Conservation (phyloP, 1,140 invertebrate species). For the Atta cephalotes region DNA sequence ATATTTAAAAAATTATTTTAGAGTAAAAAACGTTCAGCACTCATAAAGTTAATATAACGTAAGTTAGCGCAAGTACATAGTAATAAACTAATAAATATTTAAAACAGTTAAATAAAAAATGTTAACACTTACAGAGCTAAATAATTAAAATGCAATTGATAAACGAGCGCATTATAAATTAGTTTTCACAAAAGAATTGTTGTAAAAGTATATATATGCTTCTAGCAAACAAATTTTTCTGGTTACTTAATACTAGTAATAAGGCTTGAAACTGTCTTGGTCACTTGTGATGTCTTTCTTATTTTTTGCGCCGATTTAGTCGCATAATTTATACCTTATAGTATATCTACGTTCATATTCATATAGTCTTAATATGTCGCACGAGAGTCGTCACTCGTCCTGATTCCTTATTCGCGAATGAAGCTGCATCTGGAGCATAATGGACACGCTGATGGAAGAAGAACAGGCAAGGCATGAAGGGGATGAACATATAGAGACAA, state of each 20-base stretch:
- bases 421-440: conserved; percentile 45
- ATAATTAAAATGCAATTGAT: no score
- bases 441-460: conserved; percentile 42
- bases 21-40: no score
- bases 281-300: not conserved
- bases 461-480: conserved; percentile 28
- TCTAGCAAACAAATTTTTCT: no score
- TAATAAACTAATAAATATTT: no score
- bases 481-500: conserved; percentile 28
- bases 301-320: not conserved
- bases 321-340: not conserved
- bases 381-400: conserved; percentile 2
- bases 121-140: no score
- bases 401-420: not conserved
- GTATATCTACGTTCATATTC: not conserved
- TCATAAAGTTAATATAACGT: no score
- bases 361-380: not conserved
- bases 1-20: not conserved
- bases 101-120: no score
- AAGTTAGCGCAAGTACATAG: no score
- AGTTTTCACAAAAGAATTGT: no score
- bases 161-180: no score
- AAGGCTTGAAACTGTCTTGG: not conserved
- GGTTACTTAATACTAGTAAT: no score
- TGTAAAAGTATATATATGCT: no score